A percentile compares a stretch with the other conserved stretches of the same genome.
Evolutionary conservation across 2,888 invertebrate genomes (phyloP).

Genomic region (Andrena minutula): DNA sequence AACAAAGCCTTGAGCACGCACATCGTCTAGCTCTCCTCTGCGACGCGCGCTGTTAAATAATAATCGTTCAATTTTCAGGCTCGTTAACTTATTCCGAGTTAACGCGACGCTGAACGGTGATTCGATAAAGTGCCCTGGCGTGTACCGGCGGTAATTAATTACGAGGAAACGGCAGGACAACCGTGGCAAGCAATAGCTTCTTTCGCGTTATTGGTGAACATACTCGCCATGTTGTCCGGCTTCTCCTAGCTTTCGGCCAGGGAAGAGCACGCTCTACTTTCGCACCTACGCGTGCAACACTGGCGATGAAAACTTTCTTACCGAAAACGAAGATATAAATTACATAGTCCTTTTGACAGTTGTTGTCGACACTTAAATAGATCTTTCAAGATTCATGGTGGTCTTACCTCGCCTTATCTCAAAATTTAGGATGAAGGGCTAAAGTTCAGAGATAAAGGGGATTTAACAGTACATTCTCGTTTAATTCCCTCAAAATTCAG

Average conservation of each 20-base stretch:
- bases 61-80: constrained; percentile 12
- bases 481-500: too few species aligned
- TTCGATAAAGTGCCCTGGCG: background rate
- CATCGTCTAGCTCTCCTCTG: background rate
- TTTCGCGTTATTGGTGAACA: background rate
- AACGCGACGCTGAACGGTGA: background rate
- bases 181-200: constrained; percentile 31
- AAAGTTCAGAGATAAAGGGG: too few species aligned
- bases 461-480: too few species aligned
- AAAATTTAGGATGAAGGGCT: too few species aligned
- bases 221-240: background rate
- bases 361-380: background rate
- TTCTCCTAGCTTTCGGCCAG: constrained; percentile 44
- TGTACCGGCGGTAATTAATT: constrained; percentile 18
- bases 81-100: constrained; percentile 13
- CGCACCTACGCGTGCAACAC: background rate
- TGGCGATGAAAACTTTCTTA: constrained; percentile 31
- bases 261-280: constrained; percentile 39
- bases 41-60: constrained; percentile 9
- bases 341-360: background rate
- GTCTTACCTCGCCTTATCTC: too few species aligned
- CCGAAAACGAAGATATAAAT: constrained; percentile 1
- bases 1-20: constrained; percentile 2
- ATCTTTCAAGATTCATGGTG: background rate
- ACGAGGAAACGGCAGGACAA: constrained; percentile 19